Conservation (phyloP, 2,797 vertebrate species). For the Phyllotis vaccarum region DNA sequence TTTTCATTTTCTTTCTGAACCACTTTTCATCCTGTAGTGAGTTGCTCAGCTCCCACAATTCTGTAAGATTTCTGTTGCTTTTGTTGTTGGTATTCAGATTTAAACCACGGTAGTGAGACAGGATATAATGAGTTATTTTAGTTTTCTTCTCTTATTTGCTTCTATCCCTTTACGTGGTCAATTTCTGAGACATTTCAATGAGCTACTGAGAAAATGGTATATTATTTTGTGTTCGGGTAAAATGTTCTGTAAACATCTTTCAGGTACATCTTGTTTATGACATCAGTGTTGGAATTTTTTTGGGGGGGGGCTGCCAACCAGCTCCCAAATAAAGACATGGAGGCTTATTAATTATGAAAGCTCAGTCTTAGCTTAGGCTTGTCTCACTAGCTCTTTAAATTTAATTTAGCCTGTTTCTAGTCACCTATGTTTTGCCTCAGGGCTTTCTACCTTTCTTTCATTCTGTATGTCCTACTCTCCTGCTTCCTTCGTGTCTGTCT, state of each 20-base stretch:
- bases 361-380: neutral
- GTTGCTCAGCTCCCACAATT: neutral
- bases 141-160: neutral
- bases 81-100: neutral
- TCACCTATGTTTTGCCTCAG: neutral
- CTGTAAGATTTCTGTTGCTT: neutral
- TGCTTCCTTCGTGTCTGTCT: neutral
- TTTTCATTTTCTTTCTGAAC: neutral
- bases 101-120: neutral
- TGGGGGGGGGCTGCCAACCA: neutral
- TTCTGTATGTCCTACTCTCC: neutral
- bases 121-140: neutral
- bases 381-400: neutral
- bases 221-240: neutral
- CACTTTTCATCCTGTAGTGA: neutral
- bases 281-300: neutral
- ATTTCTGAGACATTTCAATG: neutral
- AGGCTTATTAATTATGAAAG: neutral
- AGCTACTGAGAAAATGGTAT: neutral
- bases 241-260: neutral
- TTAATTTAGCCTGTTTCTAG: neutral
- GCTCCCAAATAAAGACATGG: neutral
- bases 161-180: neutral
- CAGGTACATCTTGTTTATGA: neutral
- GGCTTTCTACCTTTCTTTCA: neutral